Evolutionary conservation across 1,140 invertebrate genomes (phyloP).

Genomic region (Pissodes strobi): DNA sequence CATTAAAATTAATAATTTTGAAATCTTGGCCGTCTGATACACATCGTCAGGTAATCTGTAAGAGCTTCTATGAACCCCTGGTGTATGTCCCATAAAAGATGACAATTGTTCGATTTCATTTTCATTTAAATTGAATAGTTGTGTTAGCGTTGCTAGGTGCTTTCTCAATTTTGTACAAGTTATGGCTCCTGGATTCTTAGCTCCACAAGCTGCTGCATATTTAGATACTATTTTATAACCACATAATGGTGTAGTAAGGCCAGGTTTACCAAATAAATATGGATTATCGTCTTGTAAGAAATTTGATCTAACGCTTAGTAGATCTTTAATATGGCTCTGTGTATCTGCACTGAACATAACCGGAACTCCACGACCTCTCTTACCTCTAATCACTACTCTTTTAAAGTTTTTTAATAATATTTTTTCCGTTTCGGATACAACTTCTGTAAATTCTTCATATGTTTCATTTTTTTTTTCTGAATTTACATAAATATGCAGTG

Average conservation of each 20-base stretch:
- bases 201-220: constrained; percentile 21
- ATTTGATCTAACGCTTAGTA: constrained; percentile 18
- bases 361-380: constrained; percentile 28
- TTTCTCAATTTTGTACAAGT: constrained; percentile 46
- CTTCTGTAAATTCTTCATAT: constrained; percentile 27
- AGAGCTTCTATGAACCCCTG: constrained; percentile 22
- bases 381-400: constrained; percentile 36
- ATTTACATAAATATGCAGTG: constrained; percentile 4
- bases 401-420: constrained; percentile 30
- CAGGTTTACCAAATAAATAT: constrained; percentile 32
- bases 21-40: constrained; percentile 32
- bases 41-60: constrained; percentile 37
- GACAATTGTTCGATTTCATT: constrained; percentile 48
- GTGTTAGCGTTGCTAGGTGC: constrained; percentile 51
- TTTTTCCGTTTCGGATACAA: constrained; percentile 28
- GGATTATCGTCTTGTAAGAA: constrained; percentile 26
- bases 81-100: constrained; percentile 49
- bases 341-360: constrained; percentile 31
- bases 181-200: constrained; percentile 23
- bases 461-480: constrained; percentile 7
- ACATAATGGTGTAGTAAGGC: neutral
- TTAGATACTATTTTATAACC: constrained; percentile 21
- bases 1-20: constrained; percentile 29
- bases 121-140: constrained; percentile 50
- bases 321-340: constrained; percentile 16